These are phyloP conservation scores for Thalassaphorura encarpata DNA, from an alignment of 1,140 invertebrate genomes.

Conservation along the genomic window DNA sequence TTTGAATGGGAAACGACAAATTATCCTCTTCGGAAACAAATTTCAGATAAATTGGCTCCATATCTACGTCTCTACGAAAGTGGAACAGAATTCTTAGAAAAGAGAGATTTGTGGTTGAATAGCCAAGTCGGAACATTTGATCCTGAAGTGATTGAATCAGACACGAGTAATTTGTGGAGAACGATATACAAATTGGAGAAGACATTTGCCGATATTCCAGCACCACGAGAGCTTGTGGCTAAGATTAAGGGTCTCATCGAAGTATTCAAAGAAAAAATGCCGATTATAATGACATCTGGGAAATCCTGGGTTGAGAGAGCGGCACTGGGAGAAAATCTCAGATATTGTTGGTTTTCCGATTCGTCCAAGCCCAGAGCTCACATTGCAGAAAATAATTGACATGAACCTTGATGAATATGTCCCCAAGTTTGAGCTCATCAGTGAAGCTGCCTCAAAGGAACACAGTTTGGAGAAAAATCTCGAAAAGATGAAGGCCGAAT, in stretches of 20 bases:
- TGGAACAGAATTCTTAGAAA: conserved; percentile 71
- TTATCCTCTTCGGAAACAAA: conserved; percentile 66
- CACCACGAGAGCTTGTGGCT: conserved; percentile 42
- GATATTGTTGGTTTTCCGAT: conserved; percentile 92
- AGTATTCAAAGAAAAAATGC: conserved; percentile 79
- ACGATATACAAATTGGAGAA: conserved; percentile 82
- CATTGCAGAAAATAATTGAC: conserved; percentile 76
- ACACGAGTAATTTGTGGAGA: conserved; percentile 67
- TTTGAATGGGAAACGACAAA: conserved; percentile 81
- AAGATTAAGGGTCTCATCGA: conserved; percentile 64
- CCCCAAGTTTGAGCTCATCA: conserved; percentile 81
- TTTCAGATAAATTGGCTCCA: conserved; percentile 58
- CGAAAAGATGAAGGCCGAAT: conserved; percentile 84
- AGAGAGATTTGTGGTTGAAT: conserved; percentile 71
- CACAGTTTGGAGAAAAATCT: conserved; percentile 83
- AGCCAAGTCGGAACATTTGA: conserved; percentile 71
- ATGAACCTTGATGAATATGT: conserved; percentile 85
- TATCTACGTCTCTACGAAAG: conserved; percentile 84
- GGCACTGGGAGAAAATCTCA: conserved; percentile 93
- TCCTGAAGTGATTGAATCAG: conserved; percentile 77
- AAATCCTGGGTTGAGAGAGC: conserved; percentile 82
- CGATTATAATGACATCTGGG: conserved; percentile 83
- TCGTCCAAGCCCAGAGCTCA: conserved; percentile 69
- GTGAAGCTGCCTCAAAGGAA: conserved; percentile 90
- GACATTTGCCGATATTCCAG: conserved; percentile 59